Evolutionary conservation across 2,113 vertebrate species (phyloP), one percentile per base, ranked within the genome.

Genomic region (Isichthys henryi): DNA sequence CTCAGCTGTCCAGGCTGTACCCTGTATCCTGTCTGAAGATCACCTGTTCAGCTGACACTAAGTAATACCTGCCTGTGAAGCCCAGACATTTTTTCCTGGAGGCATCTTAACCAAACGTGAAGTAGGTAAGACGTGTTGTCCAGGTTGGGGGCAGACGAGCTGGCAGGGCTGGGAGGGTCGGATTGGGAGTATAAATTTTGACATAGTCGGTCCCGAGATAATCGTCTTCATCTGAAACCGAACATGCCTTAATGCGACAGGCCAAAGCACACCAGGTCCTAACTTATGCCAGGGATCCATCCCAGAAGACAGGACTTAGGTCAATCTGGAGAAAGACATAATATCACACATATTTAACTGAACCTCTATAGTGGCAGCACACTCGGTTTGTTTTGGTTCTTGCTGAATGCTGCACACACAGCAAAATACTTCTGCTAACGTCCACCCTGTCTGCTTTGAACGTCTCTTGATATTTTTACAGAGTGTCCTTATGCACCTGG

Each of bases 1-100:
- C 66, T 11, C 66, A 13, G 66, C 5, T 77, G 27, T 77, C 31
- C 92, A 91, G 91, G 93, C 93, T 90, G 91, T 92, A 92, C 90
- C 58, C n/a, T 66, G 3, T 66, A 3, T 66, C 58, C 58, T 62
- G 21, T 62, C 58, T 62, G 58, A 62, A 62, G 23, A n/a, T n/a
- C 58, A n/a, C 8, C 58, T 62, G 58, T n/a, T n/a, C 58, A 66
- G n/a, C 23, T 66, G 56, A 9, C 58, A n/a, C 9, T 66, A n/a
- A 27, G 10, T 9, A 66, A 27, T 66, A 58, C 31, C 39, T 45
- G 35, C 21, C 45, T 23, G 43, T 35, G 45, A 70, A 45, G 43
- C 46, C 46, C n/a, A 45, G n/a, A 11, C 15, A n/a, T 31, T 66
- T 23, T 62, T 88, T 43, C 21, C 53, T 27, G 45, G 84, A 50